Evolutionary conservation across 2,113 vertebrate genomes (phyloP), one percentile per base, ranked within the genome.

Genomic region (Chionodraco myersi): DNA sequence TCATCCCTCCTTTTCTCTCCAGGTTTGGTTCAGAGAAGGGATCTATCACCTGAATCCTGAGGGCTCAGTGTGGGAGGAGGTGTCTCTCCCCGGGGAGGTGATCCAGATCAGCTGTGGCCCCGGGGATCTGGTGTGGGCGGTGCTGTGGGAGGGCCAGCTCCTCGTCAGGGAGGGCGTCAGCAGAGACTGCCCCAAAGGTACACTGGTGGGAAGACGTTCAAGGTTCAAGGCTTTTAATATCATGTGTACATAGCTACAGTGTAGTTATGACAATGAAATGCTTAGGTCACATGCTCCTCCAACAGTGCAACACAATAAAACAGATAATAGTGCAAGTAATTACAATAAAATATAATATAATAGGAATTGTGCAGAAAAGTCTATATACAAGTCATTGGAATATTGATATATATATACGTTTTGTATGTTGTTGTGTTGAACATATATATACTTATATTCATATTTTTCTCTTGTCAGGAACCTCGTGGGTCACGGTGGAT

Each of bases 101-200:
- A 95, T 97, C 13, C 98, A 99, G 95, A 96, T 99, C 90, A 98
- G 97, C 93, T 98, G 97, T 75, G 98, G 98, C 3, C 96, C 97
- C 0, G 94, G 95, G 45, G 97, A 99, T 72, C 96, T 99, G 72
- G 88, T 99, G 3, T 99, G 98, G 98, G 98, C 95, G 5, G 97
- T 97, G 21, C 95, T 98, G 54, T 99, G 97, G 98, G 98, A 99
- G 89, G 98, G 98, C 3, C 96, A 98, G 82, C 94, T 98, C 54
- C 93, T 99, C 59, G 97, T 98, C 82, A 96, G 98, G 72, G 96
- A 98, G 91, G 97, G 98, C 67, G 95, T 99, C 77, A 89, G 92
- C 30, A 94, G 97, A 72, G 97, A 97, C 84, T 97, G 95, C 67
- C 96, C 96, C 71, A 96, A 94, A 95, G 98, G 98, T 98, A 83